Base-by-base conservation (phyloP, 1,140 invertebrate genomes). In the Halesus radiatus region DNA sequence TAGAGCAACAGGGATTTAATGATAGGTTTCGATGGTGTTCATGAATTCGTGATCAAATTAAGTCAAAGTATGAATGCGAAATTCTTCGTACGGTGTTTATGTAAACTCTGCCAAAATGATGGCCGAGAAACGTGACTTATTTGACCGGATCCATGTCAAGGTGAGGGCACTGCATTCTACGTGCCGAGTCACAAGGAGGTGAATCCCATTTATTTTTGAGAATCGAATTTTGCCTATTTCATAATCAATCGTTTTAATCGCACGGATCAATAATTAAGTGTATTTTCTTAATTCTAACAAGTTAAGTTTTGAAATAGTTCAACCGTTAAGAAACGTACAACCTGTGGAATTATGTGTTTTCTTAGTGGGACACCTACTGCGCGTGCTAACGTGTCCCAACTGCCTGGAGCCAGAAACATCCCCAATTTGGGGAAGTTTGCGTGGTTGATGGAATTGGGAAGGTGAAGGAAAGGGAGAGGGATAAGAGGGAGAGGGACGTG, bases 21-120 rank as follows among this genome's bases (percentile, higher is more conserved):
- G 37, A 45, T 45, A 45, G 37, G 37, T 45, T 10, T 45, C 8
- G 37, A 45, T 45, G 37, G 37, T 45, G 37, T 45, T 45, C 37
- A 45, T 45, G 37, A 10, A 13, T 45, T 70, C 66, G 66, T 70
- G 66, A 70, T 70, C 66, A 70, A 70, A 52, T 45, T 37, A 70
- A 66, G 18, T 52, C 37, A 50, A 23, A 70, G 45, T 50, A 45
- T 70, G 37, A 50, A 70, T 70, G 66, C 66, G 23, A 70, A 70
- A 50, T 20, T 45, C 45, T 70, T 45, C 29, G 45, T 70, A 22
- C 37, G 22, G 13, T 29, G 32, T 70, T 50, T 45, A 20, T 20
- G 23, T 29, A n/a, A 50, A 70, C n/a, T 50, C 66, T 16, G 15
- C 18, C 29, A 23, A 70, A 70, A 70, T 50, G 66, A 22, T 70